Conservation (phyloP, 1,140 invertebrate genomes). For the Stegodyphus dumicola region DNA sequence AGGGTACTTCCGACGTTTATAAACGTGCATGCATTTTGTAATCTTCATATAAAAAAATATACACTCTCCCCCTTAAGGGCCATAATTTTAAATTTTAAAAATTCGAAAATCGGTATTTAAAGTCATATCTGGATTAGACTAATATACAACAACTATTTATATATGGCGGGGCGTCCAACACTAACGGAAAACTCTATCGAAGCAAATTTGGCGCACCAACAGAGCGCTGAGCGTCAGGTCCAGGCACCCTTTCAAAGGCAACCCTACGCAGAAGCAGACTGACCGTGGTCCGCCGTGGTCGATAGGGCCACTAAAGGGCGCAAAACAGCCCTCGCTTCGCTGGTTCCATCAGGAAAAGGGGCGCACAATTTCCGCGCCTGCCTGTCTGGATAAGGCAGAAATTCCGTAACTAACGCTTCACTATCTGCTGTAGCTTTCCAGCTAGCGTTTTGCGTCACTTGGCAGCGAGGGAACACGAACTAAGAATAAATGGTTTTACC, state of each 20-base stretch:
- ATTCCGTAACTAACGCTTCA: not conserved
- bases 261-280: constrained; percentile 37
- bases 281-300: constrained; percentile 46
- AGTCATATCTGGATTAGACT: no score
- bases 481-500: no score
- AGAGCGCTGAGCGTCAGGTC: not conserved
- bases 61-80: no score
- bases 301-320: constrained; percentile 56
- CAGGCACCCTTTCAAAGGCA: not conserved
- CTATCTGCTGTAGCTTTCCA: not conserved
- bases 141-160: no score
- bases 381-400: constrained; percentile 30
- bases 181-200: not conserved
- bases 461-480: no score
- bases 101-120: no score
- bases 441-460: no score
- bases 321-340: constrained; percentile 44
- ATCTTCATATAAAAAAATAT: no score
- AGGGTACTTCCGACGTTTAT: no score
- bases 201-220: no score
- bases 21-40: no score
- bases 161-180: not conserved
- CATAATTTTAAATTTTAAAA: no score
- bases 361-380: constrained; percentile 16
- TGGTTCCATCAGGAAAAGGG: constrained; percentile 27